Conservation (phyloP, 1,140 invertebrate species). For the Lasaia peninsularis region DNA sequence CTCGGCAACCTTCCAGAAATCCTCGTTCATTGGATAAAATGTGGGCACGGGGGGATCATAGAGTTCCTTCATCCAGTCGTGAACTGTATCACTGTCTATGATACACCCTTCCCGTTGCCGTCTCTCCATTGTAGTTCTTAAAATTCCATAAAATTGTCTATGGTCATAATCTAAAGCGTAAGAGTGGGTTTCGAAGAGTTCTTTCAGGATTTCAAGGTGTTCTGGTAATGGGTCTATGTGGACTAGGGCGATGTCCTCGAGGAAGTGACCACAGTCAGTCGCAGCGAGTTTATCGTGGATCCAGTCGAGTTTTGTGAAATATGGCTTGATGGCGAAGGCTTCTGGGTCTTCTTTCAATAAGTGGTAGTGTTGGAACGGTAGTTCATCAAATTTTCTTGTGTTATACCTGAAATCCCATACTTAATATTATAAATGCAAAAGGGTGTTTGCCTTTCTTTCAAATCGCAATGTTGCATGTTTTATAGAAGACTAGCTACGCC, state of each 20-base stretch:
- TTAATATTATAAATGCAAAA: constrained; percentile 53
- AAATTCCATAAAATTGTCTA: constrained; percentile 85
- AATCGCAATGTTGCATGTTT: no score
- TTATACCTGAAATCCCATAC: constrained; percentile 80
- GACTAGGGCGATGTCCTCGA: constrained; percentile 82
- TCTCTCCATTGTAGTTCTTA: constrained; percentile 78
- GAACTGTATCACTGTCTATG: constrained; percentile 54
- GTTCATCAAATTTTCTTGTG: constrained; percentile 88
- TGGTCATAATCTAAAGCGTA: constrained; percentile 85
- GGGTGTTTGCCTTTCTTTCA: no score
- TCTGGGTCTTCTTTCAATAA: constrained; percentile 58
- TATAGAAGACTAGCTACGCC: no score
- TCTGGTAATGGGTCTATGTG: constrained; percentile 67
- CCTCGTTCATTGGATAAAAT: constrained; percentile 70
- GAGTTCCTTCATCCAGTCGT: constrained; percentile 61
- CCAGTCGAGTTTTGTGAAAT: constrained; percentile 84
- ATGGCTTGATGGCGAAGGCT: constrained; percentile 57
- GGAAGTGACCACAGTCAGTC: constrained; percentile 80
- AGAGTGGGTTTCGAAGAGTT: constrained; percentile 82
- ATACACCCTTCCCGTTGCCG: constrained; percentile 48
- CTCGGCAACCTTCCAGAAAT: constrained; percentile 56
- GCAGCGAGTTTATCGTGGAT: constrained; percentile 86
- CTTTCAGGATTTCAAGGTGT: constrained; percentile 80
- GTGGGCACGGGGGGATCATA: constrained; percentile 76
- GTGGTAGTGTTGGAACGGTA: constrained; percentile 84